Percentiles rank a stretch among this genome's conserved stretches.
phyloP scores from a whole-genome alignment of 2,797 vertebrate genomes.

The Leptoclinus maculatus region DNA sequence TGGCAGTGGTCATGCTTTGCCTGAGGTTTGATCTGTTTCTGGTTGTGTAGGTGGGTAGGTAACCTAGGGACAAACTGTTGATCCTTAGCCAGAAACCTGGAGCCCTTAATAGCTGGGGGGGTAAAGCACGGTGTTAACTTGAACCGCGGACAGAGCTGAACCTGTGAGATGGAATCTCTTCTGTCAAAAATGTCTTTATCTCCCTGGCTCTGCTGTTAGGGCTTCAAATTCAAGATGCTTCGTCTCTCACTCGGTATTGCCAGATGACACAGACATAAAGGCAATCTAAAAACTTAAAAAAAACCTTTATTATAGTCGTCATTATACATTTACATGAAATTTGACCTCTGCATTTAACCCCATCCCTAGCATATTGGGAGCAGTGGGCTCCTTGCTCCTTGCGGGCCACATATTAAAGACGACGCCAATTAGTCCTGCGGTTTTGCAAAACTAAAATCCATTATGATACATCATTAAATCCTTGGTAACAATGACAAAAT shows the following conservation, averaged over 20 bases:
- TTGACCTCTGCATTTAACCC: too few relatives aligned
- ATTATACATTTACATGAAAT: too few relatives aligned
- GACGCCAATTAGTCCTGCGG: conserved; percentile 6
- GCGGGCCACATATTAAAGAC: background rate
- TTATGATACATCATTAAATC: conserved; percentile 31
- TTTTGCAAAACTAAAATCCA: conserved; percentile 23
- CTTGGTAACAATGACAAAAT: conserved; percentile 17
- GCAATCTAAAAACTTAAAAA: background rate
- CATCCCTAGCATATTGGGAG: too few relatives aligned
- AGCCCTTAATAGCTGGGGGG: conserved; percentile 31
- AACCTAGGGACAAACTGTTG: conserved; percentile 53
- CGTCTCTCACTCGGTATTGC: conserved; percentile 7
- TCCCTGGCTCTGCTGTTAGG: background rate
- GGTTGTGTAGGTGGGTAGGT: conserved; percentile 52
- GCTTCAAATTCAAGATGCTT: conserved; percentile 4
- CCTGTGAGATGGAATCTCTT: conserved; percentile 30
- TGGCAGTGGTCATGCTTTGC: conserved; percentile 51
- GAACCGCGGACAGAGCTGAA: conserved; percentile 35
- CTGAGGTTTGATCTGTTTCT: conserved; percentile 51
- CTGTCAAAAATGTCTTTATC: conserved; percentile 32
- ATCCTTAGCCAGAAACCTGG: conserved; percentile 31
- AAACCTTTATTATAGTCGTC: too few relatives aligned
- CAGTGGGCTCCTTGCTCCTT: background rate
- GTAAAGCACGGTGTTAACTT: conserved; percentile 46
- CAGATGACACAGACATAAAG: background rate